Evolutionary conservation across 53 echinoderm and acorn worm species (phyloP).

Genomic region (Pentamera pediparva): DNA sequence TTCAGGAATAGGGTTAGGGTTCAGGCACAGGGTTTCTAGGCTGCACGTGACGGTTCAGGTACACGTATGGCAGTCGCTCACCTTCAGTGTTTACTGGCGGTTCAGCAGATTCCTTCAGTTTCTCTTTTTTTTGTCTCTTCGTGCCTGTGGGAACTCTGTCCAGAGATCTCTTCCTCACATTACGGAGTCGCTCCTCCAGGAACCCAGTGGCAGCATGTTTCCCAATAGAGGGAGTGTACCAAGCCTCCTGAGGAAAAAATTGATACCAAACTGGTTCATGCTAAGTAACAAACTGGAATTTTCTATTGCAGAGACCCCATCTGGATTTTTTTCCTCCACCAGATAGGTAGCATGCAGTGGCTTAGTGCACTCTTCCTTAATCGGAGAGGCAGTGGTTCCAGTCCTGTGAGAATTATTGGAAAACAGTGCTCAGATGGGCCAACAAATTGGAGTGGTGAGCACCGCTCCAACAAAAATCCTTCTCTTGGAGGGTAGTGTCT

Average conservation of each 20-base stretch:
- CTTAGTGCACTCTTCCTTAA: background rate
- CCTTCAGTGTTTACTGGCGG: background rate
- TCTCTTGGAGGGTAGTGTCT: too few relatives aligned
- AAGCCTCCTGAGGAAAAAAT: conserved; percentile 5
- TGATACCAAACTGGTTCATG: background rate
- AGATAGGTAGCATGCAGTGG: background rate
- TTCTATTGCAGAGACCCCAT: background rate
- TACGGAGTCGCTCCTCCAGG: conserved; percentile 8
- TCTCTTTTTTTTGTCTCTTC: background rate
- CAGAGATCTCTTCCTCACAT: conserved; percentile 25
- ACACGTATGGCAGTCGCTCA: too few relatives aligned
- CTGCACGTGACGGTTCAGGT: too few relatives aligned
- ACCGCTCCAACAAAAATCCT: too few relatives aligned
- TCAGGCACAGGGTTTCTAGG: too few relatives aligned
- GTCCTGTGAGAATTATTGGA: too few relatives aligned
- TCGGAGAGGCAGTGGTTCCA: too few relatives aligned
- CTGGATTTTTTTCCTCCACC: background rate
- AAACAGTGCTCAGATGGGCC: too few relatives aligned
- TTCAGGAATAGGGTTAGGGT: too few relatives aligned
- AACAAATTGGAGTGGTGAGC: too few relatives aligned
- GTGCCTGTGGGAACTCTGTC: background rate
- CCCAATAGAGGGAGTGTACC: conserved; percentile 1
- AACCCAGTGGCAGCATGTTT: conserved; percentile 16
- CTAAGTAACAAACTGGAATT: background rate
- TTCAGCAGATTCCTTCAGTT: background rate